A percentile compares a stretch with the other conserved stretches of the same genome.
Evolutionary conservation across 2,888 invertebrate species (phyloP).

Genomic region (Drosophila percnosoma): DNA sequence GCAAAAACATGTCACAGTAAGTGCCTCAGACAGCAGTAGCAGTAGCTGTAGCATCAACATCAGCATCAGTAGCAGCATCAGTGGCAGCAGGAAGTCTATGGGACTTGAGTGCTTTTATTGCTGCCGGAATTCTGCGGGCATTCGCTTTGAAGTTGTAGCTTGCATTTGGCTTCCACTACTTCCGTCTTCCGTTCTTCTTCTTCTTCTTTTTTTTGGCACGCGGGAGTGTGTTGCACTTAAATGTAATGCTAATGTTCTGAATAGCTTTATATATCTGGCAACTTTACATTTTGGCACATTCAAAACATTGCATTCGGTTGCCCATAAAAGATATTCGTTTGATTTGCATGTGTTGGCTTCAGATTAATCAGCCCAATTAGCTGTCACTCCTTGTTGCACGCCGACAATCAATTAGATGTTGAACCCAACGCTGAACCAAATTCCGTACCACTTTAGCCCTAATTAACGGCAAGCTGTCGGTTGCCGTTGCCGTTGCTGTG

Average conservation of each 20-base stretch:
- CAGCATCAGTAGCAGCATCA: conserved; percentile 35
- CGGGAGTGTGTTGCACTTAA: conserved; percentile 54
- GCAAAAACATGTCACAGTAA: conserved; percentile 78
- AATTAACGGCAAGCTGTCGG: conserved; percentile 53
- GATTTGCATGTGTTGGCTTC: background rate
- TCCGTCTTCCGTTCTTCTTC: background rate
- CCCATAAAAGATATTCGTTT: background rate
- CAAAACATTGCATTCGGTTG: conserved; percentile 36
- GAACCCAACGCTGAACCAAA: conserved; percentile 12
- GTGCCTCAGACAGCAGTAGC: conserved; percentile 67
- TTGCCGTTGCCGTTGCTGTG: conserved; percentile 19
- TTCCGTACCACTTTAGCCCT: conserved; percentile 46
- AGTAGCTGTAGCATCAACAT: conserved; percentile 27
- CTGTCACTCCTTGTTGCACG: background rate
- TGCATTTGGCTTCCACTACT: conserved; percentile 44
- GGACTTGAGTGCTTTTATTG: conserved; percentile 77
- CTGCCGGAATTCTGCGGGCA: conserved; percentile 71
- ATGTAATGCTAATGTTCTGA: conserved; percentile 69
- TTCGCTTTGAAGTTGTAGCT: conserved; percentile 69
- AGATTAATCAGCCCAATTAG: conserved; percentile 10
- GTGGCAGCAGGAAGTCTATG: conserved; percentile 69
- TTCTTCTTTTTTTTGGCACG: conserved; percentile 10
- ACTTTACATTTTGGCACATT: conserved; percentile 22
- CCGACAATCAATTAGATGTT: conserved; percentile 20
- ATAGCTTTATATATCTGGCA: conserved; percentile 43